phyloP scores from a whole-genome alignment of 2,113 vertebrate species.

The Actenoides lindsayi region DNA sequence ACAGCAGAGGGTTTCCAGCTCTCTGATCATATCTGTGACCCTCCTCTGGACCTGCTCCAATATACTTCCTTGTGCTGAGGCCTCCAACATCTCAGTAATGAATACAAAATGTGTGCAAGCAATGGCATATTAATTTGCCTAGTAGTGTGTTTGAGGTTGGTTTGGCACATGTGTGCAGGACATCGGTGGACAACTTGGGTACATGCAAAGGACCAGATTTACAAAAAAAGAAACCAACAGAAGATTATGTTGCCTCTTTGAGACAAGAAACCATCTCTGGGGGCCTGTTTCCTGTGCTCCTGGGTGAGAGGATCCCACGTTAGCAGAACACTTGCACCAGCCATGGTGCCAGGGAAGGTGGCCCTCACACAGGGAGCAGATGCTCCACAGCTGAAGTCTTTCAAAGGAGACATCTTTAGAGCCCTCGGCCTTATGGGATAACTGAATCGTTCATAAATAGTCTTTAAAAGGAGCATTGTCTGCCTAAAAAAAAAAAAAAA shows the following conservation, averaged over 20 bases:
- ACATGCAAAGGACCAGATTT: neutral
- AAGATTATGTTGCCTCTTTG: neutral
- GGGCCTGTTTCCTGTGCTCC: neutral
- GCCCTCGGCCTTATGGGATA: conserved; percentile 61
- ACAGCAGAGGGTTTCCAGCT: neutral
- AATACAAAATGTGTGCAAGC: neutral
- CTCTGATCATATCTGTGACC: neutral
- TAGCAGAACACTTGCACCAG: neutral
- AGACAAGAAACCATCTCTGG: neutral
- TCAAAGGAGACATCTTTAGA: conserved; percentile 75
- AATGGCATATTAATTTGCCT: neutral
- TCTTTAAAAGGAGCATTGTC: conserved; percentile 69
- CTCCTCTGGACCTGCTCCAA: neutral
- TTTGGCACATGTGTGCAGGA: neutral
- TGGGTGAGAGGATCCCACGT: neutral
- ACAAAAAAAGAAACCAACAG: neutral
- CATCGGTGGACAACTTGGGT: neutral
- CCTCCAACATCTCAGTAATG: neutral
- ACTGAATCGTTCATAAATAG: conserved; percentile 62
- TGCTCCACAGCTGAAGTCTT: conserved; percentile 71
- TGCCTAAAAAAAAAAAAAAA: neutral
- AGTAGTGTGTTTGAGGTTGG: neutral
- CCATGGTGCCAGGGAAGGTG: neutral
- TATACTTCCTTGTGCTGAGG: neutral
- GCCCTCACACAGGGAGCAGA: conserved; percentile 34